Evolutionary conservation across 2,797 vertebrate genomes (phyloP), one percentile per base, ranked within the genome.

Genomic region (Eidolon dupreanum): DNA sequence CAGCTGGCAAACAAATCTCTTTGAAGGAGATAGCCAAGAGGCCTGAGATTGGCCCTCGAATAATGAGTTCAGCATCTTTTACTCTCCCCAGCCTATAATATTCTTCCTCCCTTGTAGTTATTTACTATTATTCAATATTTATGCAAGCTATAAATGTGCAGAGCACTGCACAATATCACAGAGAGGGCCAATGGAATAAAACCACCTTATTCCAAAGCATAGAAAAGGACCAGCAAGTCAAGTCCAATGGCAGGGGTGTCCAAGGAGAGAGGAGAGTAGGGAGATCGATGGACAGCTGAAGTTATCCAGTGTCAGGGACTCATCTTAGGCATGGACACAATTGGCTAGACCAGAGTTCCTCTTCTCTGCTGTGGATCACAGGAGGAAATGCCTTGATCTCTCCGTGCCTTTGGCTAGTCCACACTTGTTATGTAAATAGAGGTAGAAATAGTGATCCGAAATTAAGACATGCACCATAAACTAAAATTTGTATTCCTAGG

Each of bases 1-100:
- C 97, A 97, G 97, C 97, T 98, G 95, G 96, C 97, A 97, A 97
- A 97, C 93, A 97, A 97, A 98, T 96, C 89, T 97, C 97, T 97
- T 97, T 97, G 96, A 98, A 98, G 93, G 88, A 96, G 96, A 96
- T 87, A 96, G 95, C 83, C 96, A 96, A 98, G 94, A 96, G 95
- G 91, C 92, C 92, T 1, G 6, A 95, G 95, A 95, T 90, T 97
- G 96, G 95, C 92, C 95, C 73, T 97, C 66, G 2, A 75, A 81
- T 96, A 95, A 95, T 96, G 97, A 98, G 75, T 92, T 96, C 97
- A 98, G 96, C 93, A 97, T 97, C 97, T 96, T 90, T 95, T 77
- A 57, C 55, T 97, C 95, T 98, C 97, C 97, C 97, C 51, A 96
- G 97, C 68, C 94, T 98, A 77, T 87, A 97, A 97, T 97, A 98